Evolutionary conservation across 1,140 invertebrate genomes (phyloP).

Genomic region (Drosophila pseudoobscura): DNA sequence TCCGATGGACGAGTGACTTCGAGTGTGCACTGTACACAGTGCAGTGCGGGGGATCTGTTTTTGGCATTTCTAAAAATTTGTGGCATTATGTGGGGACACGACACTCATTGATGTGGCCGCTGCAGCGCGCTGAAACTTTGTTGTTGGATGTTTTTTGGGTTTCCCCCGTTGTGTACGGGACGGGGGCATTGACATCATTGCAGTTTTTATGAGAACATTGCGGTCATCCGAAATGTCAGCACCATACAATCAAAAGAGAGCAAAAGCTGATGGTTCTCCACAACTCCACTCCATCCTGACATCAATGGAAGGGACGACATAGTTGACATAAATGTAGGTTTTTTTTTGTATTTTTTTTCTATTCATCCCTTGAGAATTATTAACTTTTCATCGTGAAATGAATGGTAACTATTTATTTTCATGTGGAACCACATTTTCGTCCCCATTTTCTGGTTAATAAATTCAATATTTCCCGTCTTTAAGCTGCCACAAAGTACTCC

Average conservation of each 20-base stretch:
- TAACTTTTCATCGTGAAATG: too few relatives aligned
- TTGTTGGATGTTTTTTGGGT: constrained; percentile 21
- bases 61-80: constrained; percentile 76
- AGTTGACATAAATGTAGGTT: too few relatives aligned
- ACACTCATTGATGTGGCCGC: constrained; percentile 71
- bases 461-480: too few relatives aligned
- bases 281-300: not conserved
- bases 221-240: constrained; percentile 35
- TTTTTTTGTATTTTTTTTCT: too few relatives aligned
- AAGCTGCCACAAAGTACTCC: not conserved
- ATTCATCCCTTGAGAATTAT: too few relatives aligned
- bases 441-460: too few relatives aligned
- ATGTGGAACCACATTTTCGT: not conserved
- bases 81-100: constrained; percentile 38
- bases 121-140: constrained; percentile 50
- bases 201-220: constrained; percentile 48
- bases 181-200: constrained; percentile 66
- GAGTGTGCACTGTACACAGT: constrained; percentile 13
- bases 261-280: not conserved
- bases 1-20: constrained; percentile 9
- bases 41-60: constrained; percentile 38
- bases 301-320: not conserved
- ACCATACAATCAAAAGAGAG: constrained; percentile 22
- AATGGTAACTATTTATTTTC: too few relatives aligned
- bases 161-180: not conserved